These are phyloP conservation scores for Rhea americana DNA, from an alignment of 2,113 vertebrate genomes.

Conservation along the genomic window DNA sequence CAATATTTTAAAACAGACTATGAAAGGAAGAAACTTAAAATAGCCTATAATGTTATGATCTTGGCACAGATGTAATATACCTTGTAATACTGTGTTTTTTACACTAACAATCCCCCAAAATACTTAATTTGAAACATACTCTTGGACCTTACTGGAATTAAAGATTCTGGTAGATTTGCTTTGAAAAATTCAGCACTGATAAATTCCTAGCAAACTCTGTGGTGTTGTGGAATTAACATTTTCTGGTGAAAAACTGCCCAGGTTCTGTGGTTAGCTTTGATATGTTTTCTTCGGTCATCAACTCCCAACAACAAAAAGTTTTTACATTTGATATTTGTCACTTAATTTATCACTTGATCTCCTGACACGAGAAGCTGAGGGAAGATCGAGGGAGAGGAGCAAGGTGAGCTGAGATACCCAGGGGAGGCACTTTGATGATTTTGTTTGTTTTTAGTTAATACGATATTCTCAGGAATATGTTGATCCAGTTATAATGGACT, in stretches of 20 bases:
- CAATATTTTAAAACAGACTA: not conserved
- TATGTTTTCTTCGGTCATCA: not conserved
- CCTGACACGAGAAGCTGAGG: not conserved
- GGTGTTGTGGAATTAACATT: not conserved
- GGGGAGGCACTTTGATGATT: not conserved
- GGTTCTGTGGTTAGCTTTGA: not conserved
- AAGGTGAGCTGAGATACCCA: not conserved
- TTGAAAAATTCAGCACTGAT: not conserved
- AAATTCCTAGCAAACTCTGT: not conserved
- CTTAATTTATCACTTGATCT: conserved; percentile 2
- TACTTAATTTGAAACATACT: not conserved
- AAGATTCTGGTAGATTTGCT: not conserved
- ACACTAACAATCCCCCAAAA: not conserved
- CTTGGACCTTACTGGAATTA: not conserved
- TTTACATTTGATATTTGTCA: not conserved
- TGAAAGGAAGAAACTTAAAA: not conserved
- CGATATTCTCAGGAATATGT: not conserved
- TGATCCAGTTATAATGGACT: not conserved
- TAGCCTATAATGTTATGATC: not conserved
- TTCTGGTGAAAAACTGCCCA: not conserved
- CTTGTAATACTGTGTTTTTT: not conserved
- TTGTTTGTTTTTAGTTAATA: conserved; percentile 34
- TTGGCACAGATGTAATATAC: not conserved
- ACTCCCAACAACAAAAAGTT: not conserved
- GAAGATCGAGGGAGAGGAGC: not conserved